Evolutionary conservation across 2,888 invertebrate species (phyloP).

Genomic region (Melangyna quadrimaculata): DNA sequence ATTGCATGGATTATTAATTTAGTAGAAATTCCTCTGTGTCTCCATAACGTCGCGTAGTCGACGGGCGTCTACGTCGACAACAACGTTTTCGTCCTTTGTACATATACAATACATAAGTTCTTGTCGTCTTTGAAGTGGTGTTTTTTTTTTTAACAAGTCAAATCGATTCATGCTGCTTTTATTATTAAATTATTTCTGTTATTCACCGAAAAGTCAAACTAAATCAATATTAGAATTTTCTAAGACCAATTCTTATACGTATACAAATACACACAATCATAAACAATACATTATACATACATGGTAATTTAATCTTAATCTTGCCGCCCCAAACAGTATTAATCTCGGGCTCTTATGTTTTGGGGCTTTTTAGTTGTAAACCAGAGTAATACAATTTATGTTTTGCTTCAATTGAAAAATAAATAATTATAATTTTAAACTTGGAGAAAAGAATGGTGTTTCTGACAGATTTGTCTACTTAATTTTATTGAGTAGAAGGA

Average conservation of each 20-base stretch:
- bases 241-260: background rate
- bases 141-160: background rate
- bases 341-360: too few species aligned
- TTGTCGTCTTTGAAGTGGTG: background rate
- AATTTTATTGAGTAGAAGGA: too few species aligned
- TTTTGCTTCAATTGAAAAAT: too few species aligned
- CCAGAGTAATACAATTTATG: too few species aligned
- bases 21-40: background rate
- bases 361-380: too few species aligned
- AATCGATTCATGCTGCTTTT: background rate
- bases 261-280: too few species aligned
- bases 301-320: background rate
- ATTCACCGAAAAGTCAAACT: background rate
- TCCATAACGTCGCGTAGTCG: background rate
- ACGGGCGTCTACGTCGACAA: background rate
- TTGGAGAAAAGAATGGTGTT: too few species aligned
- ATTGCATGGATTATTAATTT: constrained; percentile 13
- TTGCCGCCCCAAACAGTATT: too few species aligned
- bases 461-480: too few species aligned
- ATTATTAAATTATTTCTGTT: background rate
- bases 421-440: too few species aligned
- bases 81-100: background rate
- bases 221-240: background rate
- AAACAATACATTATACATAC: too few species aligned
- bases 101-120: too few species aligned